Evolutionary conservation across 2,113 vertebrate species (phyloP).

Genomic region (Oreochromis spilurus): DNA sequence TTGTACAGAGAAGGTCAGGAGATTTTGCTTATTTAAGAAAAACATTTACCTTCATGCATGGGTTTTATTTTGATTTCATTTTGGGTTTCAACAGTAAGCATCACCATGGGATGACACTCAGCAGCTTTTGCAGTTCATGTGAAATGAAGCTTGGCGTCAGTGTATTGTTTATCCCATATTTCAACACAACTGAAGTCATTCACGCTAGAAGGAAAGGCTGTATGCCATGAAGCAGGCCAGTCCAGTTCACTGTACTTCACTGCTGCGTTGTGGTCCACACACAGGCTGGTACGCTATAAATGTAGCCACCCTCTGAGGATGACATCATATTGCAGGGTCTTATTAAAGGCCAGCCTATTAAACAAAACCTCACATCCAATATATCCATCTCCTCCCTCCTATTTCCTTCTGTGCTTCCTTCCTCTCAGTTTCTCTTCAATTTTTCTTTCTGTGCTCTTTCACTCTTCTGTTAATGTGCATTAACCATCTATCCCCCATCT

Average conservation of each 20-base stretch:
- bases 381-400: neutral
- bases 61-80: neutral
- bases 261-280: neutral
- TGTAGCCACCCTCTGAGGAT: constrained; percentile 2
- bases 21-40: neutral
- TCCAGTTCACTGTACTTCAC: neutral
- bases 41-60: neutral
- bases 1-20: neutral
- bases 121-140: neutral
- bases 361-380: neutral
- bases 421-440: neutral
- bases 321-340: constrained; percentile 45
- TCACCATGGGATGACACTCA: accelerated
- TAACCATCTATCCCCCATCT: neutral
- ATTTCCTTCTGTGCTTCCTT: neutral
- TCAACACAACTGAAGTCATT: neutral
- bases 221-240: neutral
- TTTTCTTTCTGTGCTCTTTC: neutral
- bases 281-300: neutral
- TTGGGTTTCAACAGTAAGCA: neutral
- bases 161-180: neutral
- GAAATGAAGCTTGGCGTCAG: neutral
- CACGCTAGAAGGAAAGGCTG: neutral
- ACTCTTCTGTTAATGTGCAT: neutral
- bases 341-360: constrained; percentile 11